Percentiles rank a stretch among this genome's conserved stretches.
These are phyloP conservation scores for Lordiphosa clarofinis DNA, from an alignment of 1,140 invertebrate species.

Conservation along the genomic window DNA sequence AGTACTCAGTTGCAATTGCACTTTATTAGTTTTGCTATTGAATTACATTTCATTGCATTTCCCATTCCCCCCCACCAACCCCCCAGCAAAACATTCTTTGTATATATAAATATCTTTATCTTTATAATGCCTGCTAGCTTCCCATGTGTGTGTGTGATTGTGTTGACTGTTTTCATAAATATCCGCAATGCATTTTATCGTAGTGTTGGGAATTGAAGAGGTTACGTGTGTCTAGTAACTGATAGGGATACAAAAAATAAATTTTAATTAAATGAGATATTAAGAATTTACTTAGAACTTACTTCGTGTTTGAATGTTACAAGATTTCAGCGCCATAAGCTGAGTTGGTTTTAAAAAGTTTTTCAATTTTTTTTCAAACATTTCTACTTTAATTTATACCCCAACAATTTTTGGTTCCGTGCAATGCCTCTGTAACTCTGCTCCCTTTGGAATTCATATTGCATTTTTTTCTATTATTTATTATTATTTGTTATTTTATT, in stretches of 20 bases:
- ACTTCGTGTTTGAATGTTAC: too few relatives aligned
- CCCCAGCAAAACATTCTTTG: not conserved
- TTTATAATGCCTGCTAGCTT: conserved; percentile 29
- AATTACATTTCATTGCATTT: conserved; percentile 59
- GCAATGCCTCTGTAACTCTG: too few relatives aligned
- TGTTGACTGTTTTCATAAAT: conserved; percentile 44
- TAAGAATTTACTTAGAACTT: too few relatives aligned
- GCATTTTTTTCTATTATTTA: conserved; percentile 36
- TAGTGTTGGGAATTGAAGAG: too few relatives aligned
- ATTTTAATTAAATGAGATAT: too few relatives aligned
- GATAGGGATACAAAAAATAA: too few relatives aligned
- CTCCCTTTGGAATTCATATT: conserved; percentile 12
- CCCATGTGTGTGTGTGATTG: conserved; percentile 7
- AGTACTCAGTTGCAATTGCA: conserved; percentile 42
- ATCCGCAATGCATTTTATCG: conserved; percentile 25
- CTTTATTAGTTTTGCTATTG: conserved; percentile 75
- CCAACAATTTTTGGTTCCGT: too few relatives aligned
- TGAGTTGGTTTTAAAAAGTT: too few relatives aligned
- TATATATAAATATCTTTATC: conserved; percentile 28
- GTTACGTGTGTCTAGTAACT: not conserved
- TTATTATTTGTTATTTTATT: conserved; percentile 44
- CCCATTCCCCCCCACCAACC: conserved; percentile 1
- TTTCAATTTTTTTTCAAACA: not conserved
- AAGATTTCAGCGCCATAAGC: too few relatives aligned
- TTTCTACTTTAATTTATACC: too few relatives aligned